Percentiles rank a stretch among this genome's conserved stretches.
These are phyloP conservation scores for Balaeniceps rex DNA, from an alignment of 2,113 vertebrate species.

Conservation along the genomic window DNA sequence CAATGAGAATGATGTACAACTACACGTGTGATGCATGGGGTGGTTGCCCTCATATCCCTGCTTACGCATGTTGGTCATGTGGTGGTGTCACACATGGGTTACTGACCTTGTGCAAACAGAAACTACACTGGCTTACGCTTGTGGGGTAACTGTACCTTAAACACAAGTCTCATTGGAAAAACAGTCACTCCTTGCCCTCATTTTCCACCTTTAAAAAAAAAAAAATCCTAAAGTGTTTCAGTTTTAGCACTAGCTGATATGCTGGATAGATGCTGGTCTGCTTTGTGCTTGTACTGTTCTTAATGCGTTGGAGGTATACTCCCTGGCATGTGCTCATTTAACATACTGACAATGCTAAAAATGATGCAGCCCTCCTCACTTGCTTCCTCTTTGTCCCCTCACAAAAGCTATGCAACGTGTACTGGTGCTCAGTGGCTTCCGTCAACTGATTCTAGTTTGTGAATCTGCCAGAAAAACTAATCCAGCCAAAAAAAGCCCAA, in stretches of 20 bases:
- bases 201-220: neutral
- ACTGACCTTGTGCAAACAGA: neutral
- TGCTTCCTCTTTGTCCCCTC: neutral
- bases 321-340: neutral
- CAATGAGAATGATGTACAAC: neutral
- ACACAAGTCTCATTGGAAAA: neutral
- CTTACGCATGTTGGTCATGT: accelerated
- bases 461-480: neutral
- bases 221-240: neutral
- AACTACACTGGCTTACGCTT: neutral
- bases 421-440: neutral
- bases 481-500: neutral
- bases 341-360: neutral
- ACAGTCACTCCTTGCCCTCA: neutral
- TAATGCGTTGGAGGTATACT: neutral
- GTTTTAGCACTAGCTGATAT: neutral
- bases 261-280: neutral
- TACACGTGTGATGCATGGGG: neutral
- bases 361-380: neutral
- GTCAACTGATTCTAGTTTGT: neutral
- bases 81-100: neutral
- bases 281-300: neutral
- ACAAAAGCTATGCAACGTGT: neutral
- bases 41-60: neutral
- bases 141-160: neutral